Conservation (phyloP, 1,140 invertebrate species). For the Aethina tumida region DNA sequence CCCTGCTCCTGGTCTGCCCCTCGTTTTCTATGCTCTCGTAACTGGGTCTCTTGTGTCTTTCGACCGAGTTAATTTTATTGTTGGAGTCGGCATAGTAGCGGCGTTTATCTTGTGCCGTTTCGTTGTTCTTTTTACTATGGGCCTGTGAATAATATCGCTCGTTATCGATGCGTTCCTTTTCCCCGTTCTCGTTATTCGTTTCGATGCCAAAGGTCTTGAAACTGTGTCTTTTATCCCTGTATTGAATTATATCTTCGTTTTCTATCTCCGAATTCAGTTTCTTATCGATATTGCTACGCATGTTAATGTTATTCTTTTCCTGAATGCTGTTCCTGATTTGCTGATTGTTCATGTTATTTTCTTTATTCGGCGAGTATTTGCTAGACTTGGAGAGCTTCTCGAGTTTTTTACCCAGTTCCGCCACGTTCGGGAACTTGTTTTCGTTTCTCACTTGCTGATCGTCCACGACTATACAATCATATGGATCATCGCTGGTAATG, state of each 20-base stretch:
- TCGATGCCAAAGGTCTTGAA: slow-evolving; percentile 33
- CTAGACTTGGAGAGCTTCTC: slow-evolving; percentile 38
- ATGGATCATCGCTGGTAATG: slow-evolving; percentile 58
- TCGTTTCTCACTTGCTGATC: slow-evolving; percentile 43
- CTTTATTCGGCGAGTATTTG: slow-evolving; percentile 35
- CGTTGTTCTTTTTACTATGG: slow-evolving; percentile 40
- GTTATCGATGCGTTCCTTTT: slow-evolving; percentile 36
- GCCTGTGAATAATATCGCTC: slow-evolving; percentile 39
- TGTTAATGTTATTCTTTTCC: slow-evolving; percentile 24
- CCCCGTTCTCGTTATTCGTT: slow-evolving; percentile 32
- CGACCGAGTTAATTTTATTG: slow-evolving; percentile 34
- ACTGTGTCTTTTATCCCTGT: slow-evolving; percentile 20
- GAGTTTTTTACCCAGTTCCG: slow-evolving; percentile 39
- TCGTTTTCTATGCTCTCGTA: slow-evolving; percentile 33
- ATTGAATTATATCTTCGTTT: slow-evolving; percentile 23
- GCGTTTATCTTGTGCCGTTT: slow-evolving; percentile 35
- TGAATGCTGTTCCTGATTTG: slow-evolving; percentile 14
- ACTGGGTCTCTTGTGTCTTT: slow-evolving; percentile 36
- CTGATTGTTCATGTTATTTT: slow-evolving; percentile 17
- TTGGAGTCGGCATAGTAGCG: slow-evolving; percentile 21
- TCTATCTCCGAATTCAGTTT: slow-evolving; percentile 16
- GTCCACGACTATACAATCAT: slow-evolving; percentile 63
- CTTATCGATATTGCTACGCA: slow-evolving; percentile 18
- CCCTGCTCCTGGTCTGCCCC: slow-evolving; percentile 37
- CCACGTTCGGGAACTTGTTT: slow-evolving; percentile 31